phyloP scores from a whole-genome alignment of 2,113 vertebrate genomes.

The human (Homo sapiens) region GRCh38 chr4:35398501-35399000 shows the following conservation, averaged over 20 bases:
- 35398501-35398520: slow-evolving; percentile 73
- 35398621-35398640: slow-evolving; percentile 75
- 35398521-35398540: slow-evolving; percentile 45
- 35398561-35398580: slow-evolving; percentile 74
- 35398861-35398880: not conserved
- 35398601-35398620: slow-evolving; percentile 78
- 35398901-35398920: slow-evolving; percentile 44
- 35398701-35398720: slow-evolving; percentile 66
- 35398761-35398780: slow-evolving; percentile 62
- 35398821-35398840: slow-evolving; percentile 35
- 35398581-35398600: slow-evolving; percentile 73
- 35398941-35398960: not conserved
- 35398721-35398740: slow-evolving; percentile 51
- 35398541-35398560: slow-evolving; percentile 60
- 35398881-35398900: slow-evolving; percentile 45
- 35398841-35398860: slow-evolving; percentile 25
- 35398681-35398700: slow-evolving; percentile 75
- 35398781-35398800: slow-evolving; percentile 54
- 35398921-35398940: slow-evolving; percentile 1
- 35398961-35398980: not conserved
- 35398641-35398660: slow-evolving; percentile 66
- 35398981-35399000: not conserved
- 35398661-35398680: slow-evolving; percentile 73
- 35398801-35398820: slow-evolving; percentile 56
- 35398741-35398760: slow-evolving; percentile 49